Percentiles rank a stretch among this genome's conserved stretches.
These are phyloP conservation scores for Platypus cylindrus DNA, from an alignment of 2,888 invertebrate species.

Conservation along the genomic window DNA sequence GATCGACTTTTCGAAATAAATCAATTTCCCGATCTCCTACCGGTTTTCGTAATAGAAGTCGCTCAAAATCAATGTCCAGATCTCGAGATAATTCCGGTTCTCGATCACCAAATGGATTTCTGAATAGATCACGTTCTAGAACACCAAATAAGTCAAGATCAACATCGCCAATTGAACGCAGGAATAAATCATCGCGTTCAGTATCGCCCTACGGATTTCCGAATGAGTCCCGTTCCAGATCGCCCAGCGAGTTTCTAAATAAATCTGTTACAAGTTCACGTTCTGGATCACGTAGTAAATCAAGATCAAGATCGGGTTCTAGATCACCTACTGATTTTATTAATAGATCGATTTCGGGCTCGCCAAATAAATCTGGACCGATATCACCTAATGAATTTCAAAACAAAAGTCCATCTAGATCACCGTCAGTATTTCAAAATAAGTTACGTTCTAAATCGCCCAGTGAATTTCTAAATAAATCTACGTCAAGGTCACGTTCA, in stretches of 20 bases:
- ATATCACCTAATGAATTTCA: too few species aligned
- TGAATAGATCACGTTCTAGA: slow-evolving; percentile 2
- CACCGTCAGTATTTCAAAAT: too few species aligned
- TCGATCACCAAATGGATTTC: not conserved
- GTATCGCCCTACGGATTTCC: slow-evolving; percentile 1
- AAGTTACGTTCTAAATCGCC: too few species aligned
- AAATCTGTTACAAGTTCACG: slow-evolving; percentile 7
- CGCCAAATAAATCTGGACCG: too few species aligned
- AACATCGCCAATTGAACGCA: slow-evolving; percentile 6
- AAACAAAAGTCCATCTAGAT: too few species aligned
- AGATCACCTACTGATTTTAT: slow-evolving; percentile 6
- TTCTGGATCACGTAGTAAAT: slow-evolving; percentile 12
- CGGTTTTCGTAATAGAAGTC: slow-evolving; percentile 3
- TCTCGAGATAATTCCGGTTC: not conserved
- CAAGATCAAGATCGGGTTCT: slow-evolving; percentile 17
- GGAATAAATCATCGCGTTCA: slow-evolving; percentile 4
- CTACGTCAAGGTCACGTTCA: slow-evolving; percentile 20
- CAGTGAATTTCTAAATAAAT: too few species aligned
- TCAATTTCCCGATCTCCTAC: slow-evolving; percentile 6
- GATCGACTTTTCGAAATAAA: not conserved
- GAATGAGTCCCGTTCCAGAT: too few species aligned
- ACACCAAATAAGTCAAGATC: slow-evolving; percentile 6
- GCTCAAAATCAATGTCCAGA: slow-evolving; percentile 2
- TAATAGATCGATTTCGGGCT: too few species aligned
- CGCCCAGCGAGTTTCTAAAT: too few species aligned